Conservation (phyloP, 2,888 invertebrate genomes). For the Hemaris fuciformis region DNA sequence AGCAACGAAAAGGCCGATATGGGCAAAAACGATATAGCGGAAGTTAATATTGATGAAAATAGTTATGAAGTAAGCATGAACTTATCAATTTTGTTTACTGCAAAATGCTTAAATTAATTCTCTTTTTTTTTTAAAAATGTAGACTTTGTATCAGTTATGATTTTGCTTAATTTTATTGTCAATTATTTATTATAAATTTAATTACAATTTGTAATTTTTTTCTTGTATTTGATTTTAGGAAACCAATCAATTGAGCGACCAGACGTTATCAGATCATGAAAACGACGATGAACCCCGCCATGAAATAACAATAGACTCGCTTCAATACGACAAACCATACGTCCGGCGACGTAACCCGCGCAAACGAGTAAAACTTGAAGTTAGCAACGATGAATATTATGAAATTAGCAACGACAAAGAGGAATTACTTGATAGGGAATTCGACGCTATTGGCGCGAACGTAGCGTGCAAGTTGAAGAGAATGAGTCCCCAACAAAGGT, state of each 20-base stretch:
- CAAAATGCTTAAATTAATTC: no score
- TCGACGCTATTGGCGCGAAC: constrained; percentile 43
- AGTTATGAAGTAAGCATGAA: constrained; percentile 27
- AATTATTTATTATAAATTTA: not conserved
- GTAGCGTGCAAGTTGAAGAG: constrained; percentile 44
- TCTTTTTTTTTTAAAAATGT: not conserved
- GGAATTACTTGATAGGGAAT: constrained; percentile 33
- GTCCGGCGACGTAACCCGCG: not conserved
- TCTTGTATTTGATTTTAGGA: not conserved
- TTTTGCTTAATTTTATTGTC: not conserved
- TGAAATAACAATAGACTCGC: constrained; percentile 9
- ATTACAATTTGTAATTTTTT: no score
- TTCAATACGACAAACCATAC: constrained; percentile 7
- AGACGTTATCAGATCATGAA: constrained; percentile 8
- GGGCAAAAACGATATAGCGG: constrained; percentile 18
- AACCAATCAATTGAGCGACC: constrained; percentile 1
- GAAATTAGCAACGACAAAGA: constrained; percentile 18
- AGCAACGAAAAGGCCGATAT: constrained; percentile 18
- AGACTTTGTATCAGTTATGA: no score
- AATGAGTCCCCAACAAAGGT: constrained; percentile 41
- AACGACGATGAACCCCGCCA: not conserved
- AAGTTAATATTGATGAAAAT: constrained; percentile 25
- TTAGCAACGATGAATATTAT: constrained; percentile 13
- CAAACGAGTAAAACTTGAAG: constrained; percentile 15
- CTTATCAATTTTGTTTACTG: not conserved